phyloP scores from a whole-genome alignment of 2,888 invertebrate species.

The Abrostola triplasia region DNA sequence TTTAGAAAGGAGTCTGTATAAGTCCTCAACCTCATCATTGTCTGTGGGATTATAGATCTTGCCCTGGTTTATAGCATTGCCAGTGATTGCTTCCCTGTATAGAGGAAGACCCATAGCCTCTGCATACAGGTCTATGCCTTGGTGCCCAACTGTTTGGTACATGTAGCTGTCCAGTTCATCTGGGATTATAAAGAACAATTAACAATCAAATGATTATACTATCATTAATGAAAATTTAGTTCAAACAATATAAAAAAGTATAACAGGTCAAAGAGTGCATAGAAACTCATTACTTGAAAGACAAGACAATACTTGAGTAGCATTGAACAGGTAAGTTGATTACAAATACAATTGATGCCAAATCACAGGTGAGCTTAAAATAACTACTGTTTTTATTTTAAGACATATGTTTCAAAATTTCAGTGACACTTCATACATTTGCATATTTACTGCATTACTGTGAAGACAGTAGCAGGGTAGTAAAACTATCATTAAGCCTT shows the following conservation, averaged over 20 bases:
- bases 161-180: slow-evolving; percentile 99
- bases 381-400: slow-evolving; percentile 47
- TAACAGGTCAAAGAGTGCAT: too few species aligned
- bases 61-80: slow-evolving; percentile 93
- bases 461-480: slow-evolving; percentile 1
- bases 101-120: slow-evolving; percentile 98
- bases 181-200: slow-evolving; percentile 59
- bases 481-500: slow-evolving; percentile 23
- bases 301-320: slow-evolving; percentile 8
- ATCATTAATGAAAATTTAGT: too few species aligned
- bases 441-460: background rate
- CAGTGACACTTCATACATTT: slow-evolving; percentile 13
- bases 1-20: slow-evolving; percentile 93
- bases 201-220: background rate
- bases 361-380: slow-evolving; percentile 44
- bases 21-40: slow-evolving; percentile 99
- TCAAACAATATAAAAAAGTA: too few species aligned
- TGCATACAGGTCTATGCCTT: slow-evolving; percentile 96
- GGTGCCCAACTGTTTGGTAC: slow-evolving; percentile 99
- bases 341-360: slow-evolving; percentile 40
- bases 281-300: background rate
- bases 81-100: slow-evolving; percentile 94
- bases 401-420: slow-evolving; percentile 38
- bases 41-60: slow-evolving; percentile 94
- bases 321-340: slow-evolving; percentile 25